Base-by-base conservation (phyloP, 92 coral and sea anemone species). In the Palythoa grandis region DNA sequence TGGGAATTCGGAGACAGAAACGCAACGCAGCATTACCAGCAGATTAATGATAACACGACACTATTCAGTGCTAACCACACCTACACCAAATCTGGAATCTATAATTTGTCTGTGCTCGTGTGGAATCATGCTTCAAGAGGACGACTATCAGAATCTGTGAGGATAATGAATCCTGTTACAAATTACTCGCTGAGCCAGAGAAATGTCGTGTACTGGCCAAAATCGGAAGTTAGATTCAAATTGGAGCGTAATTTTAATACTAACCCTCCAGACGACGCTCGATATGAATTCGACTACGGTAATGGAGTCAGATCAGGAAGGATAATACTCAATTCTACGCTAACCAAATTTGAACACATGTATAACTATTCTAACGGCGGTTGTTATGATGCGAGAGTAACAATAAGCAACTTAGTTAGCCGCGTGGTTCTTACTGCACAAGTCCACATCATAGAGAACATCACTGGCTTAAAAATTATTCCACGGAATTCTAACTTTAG, bases 1-100 rank as follows among this genome's bases (percentile, higher is more conserved):
- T 96, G 96, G 98, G 40, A 39, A 0, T 96, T 88, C 60, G 98
- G 99, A 0, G 95, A 93, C 63, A 92, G 90, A 16, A 85, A 43
- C 52, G 66, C 68, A 11, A 83, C 48, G 3, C 50, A 76, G 76
- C 37, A 75, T 25, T 40, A 83, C 47, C 85, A 75, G 8, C 37
- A 52, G 37, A 90, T 90, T 52, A 86, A 88, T 53, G 56, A 52
- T 22, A 88, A 82, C 11, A 50, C 39, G 25, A 85, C 40, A 58
- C 86, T 22, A 25, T 90, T 88, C 66, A 61, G 73, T 9, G 66
- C 79, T 11, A 84, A 75, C 54, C 90, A 93, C 65, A 52, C 25
- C 10, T 96, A 87, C 52, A 24, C 56, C 2, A 77, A 25, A 5
- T 72, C 91, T 23, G 98, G 97, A 8, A 53, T 60, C 1, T 96